Evolutionary conservation across 2,113 vertebrate species (phyloP), one percentile per base, ranked within the genome.

Genomic region (Sander vitreus): DNA sequence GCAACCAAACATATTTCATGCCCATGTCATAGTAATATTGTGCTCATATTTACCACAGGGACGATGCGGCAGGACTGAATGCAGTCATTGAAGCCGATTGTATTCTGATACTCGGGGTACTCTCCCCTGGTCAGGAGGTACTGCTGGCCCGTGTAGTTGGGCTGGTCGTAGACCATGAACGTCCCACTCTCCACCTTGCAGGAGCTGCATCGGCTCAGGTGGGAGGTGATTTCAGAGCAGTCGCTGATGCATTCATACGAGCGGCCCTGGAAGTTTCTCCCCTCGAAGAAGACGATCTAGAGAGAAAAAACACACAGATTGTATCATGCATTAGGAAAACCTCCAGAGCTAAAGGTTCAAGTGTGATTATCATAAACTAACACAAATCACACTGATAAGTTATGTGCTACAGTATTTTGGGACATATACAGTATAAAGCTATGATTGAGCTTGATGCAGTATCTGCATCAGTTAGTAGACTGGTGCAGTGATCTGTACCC

Each of bases 1-100:
- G 50, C 36, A 19, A 27, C 54, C 47, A 16, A 73, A 30, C 27
- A 13, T 1, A 51, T 23, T 23, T 3, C 23, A 47, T 11, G 27
- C 48, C 55, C 25, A 39, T 39, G 39, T 39, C 3, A 43, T 55
- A 13, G 45, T 19, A 47, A 21, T 2, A 15, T 2, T 2, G 0
- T 62, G 33, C 33, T 43, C n/a, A 53, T 84, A 83, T 63, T 84
- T 91, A 92, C 91, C 89, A 63, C 67, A 16, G 91, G 91, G 60
- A 95, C 88, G 66, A 90, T 62, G 39, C 89, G 85, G 85, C 95
- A 95, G 85, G 94, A 95, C 60, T 89, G 80, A 76, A 95, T 87
- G 81, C 85, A 92, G 75, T 94, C 92, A 3, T 51, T 81, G 80
- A 87, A 90, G 59, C 89, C 80, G 47, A 87, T 80, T 48, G 76